Percentiles rank a stretch among this genome's conserved stretches.
phyloP scores from a whole-genome alignment of 2,113 vertebrate genomes.

The Vidua chalybeata region DNA sequence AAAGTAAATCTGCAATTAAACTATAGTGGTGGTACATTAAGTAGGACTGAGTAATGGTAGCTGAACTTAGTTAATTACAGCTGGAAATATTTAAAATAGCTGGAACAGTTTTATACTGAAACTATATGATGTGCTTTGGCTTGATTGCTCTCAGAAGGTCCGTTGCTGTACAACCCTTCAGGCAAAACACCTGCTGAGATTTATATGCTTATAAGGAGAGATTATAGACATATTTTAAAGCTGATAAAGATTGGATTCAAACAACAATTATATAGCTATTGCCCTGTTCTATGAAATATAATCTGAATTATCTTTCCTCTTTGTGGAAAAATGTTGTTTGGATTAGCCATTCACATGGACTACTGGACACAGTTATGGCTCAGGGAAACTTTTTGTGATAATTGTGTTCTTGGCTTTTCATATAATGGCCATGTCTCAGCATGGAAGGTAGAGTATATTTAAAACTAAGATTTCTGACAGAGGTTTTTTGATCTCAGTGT shows the following conservation, averaged over 20 bases:
- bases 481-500: not conserved
- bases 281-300: not conserved
- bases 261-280: not conserved
- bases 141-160: not conserved
- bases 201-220: not conserved
- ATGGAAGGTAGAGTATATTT: not conserved
- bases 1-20: constrained; percentile 11
- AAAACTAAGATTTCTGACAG: not conserved
- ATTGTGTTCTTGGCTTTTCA: not conserved
- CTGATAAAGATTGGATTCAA: not conserved
- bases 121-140: not conserved
- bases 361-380: not conserved
- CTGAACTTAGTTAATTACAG: not conserved
- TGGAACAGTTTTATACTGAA: not conserved
- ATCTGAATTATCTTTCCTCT: not conserved
- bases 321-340: not conserved
- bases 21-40: not conserved
- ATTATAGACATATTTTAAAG: not conserved
- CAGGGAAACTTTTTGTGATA: not conserved
- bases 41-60: not conserved
- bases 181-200: constrained; percentile 22
- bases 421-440: not conserved
- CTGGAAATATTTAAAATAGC: not conserved
- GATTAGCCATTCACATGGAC: not conserved
- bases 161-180: not conserved